These are phyloP conservation scores for Bombus fervidus DNA, from an alignment of 1,140 invertebrate genomes.

Conservation along the genomic window DNA sequence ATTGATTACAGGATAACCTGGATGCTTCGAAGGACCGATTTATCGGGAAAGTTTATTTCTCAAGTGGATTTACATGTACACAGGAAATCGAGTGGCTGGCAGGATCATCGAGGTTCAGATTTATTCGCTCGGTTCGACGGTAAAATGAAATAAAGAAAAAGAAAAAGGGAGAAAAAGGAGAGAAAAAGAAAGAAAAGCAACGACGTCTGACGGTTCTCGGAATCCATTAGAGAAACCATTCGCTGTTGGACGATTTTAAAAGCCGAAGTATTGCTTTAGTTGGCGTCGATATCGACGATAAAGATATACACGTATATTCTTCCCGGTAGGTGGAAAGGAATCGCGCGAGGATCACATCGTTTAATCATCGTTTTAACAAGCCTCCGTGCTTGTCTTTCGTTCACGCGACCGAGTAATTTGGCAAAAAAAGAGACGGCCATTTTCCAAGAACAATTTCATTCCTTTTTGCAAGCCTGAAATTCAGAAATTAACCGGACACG, in stretches of 20 bases:
- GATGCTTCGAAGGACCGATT: not conserved
- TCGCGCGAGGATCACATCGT: constrained; percentile 17
- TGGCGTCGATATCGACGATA: constrained; percentile 28
- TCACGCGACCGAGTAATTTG: constrained; percentile 61
- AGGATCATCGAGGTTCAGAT: not conserved
- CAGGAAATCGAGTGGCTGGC: constrained; percentile 23
- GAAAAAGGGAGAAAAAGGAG: not conserved
- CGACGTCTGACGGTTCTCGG: constrained; percentile 1
- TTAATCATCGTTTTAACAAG: constrained; percentile 40
- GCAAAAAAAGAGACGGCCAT: constrained; percentile 44
- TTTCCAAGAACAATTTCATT: constrained; percentile 35
- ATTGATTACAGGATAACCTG: constrained; percentile 48
- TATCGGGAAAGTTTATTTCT: not conserved
- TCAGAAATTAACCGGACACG: constrained; percentile 58
- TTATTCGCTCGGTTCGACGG: not conserved
- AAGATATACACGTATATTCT: not conserved
- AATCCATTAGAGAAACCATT: constrained; percentile 26
- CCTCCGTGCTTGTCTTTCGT: constrained; percentile 31
- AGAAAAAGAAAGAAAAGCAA: not conserved
- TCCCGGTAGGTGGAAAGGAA: not conserved
- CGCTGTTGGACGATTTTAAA: not conserved
- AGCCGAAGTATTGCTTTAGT: constrained; percentile 18
- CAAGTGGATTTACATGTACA: constrained; percentile 1
- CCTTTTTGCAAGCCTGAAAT: constrained; percentile 39
- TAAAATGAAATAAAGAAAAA: not conserved